Base-by-base conservation (phyloP, 2,797 vertebrate genomes). In the Apogon talboti region DNA sequence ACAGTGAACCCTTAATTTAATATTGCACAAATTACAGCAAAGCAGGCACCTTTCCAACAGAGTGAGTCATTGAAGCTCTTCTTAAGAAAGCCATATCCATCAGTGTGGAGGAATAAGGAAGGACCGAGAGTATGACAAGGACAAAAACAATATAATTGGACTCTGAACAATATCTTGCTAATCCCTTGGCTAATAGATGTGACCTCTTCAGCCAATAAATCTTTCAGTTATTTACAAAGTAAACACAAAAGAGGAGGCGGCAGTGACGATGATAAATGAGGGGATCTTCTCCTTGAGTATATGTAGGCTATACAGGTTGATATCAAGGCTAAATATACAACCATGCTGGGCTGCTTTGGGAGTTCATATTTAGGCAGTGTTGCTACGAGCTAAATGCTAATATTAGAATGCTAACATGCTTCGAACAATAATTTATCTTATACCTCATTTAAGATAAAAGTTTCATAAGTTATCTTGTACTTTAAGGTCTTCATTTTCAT, bases 121-220 rank as follows among this genome's bases (percentile, higher is more conserved):
- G 33, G 50, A 46, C 46, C 8, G 33, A 67, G 75, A 64, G 54
- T 55, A 60, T 47, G 71, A 82, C 78, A 87, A 88, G 82, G 85
- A 85, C 84, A 88, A 84, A 88, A 81, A 84, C 72, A 81, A 65
- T 66, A 78, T 64, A 54, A 70, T 53, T 61, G 55, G 51, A 42
- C 76, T 61, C 55, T 43, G 65, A 79, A 70, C 71, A 79, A 82
- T 88, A 83, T 75, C 70, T 79, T 61, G 48, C 68, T 83, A 81
- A 85, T 85, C 75, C 81, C 61, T 87, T 76, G 77, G 79, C 74
- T 84, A 89, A 84, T 62, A 76, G 71, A 63, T 72, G 72, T 71
- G 84, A 87, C 80, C 84, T 56, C 69, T 84, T 64, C 47, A 84
- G 86, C 87, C 85, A 87, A 88, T 86, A 89, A 87, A 88, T 79